These are phyloP conservation scores for Thereva unica DNA, from an alignment of 2,888 invertebrate species.

Conservation along the genomic window DNA sequence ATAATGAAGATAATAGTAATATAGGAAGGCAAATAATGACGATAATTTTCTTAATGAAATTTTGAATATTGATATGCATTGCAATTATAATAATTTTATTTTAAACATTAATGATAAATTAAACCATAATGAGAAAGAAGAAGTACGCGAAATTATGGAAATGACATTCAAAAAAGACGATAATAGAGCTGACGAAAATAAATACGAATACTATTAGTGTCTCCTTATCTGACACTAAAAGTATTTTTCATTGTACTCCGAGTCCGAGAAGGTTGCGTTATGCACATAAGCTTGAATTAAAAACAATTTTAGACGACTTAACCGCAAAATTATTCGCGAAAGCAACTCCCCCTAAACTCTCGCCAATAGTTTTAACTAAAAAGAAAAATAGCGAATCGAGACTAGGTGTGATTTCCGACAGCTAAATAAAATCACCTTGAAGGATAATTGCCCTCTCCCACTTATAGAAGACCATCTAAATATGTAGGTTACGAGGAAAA, in stretches of 20 bases:
- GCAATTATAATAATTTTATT: background rate
- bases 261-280: slow-evolving; percentile 2
- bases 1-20: too few relatives aligned
- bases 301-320: background rate
- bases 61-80: slow-evolving; percentile 1
- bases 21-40: too few relatives aligned
- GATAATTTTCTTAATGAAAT: slow-evolving; percentile 1
- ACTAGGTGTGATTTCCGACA: too few relatives aligned
- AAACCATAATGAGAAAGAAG: background rate
- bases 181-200: background rate
- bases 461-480: too few relatives aligned
- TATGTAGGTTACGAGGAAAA: too few relatives aligned
- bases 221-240: background rate
- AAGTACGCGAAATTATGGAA: slow-evolving; percentile 4
- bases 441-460: too few relatives aligned
- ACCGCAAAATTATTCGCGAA: slow-evolving; percentile 5
- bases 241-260: slow-evolving; percentile 1
- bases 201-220: background rate
- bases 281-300: background rate
- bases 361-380: too few relatives aligned
- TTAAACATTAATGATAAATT: background rate
- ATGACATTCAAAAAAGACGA: too few relatives aligned
- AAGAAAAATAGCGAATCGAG: too few relatives aligned
- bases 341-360: background rate
- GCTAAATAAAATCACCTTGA: too few relatives aligned